Evolutionary conservation across 2,888 invertebrate genomes (phyloP).

Genomic region (Scaptomyza polygonia): DNA sequence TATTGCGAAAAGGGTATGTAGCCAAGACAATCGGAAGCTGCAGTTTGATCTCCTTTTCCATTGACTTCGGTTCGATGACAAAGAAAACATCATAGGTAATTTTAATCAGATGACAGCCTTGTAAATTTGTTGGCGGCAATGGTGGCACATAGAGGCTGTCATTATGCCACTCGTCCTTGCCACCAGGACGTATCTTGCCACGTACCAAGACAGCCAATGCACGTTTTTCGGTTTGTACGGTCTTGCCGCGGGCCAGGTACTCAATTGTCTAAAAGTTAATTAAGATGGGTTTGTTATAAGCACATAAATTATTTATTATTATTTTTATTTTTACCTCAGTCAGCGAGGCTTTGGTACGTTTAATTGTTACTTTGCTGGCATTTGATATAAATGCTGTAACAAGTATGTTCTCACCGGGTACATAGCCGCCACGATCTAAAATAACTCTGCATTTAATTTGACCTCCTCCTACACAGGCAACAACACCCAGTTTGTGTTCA

Average conservation of each 20-base stretch:
- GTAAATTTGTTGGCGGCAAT: conserved; percentile 95
- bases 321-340: no score
- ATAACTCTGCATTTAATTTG: conserved; percentile 93
- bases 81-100: conserved; percentile 97
- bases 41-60: conserved; percentile 95
- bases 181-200: conserved; percentile 92
- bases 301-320: no score
- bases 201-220: conserved; percentile 91
- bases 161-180: conserved; percentile 93
- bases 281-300: background rate
- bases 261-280: conserved; percentile 89
- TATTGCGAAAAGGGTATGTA: conserved; percentile 92
- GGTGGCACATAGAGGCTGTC: conserved; percentile 96
- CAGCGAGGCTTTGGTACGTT: conserved; percentile 93
- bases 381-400: conserved; percentile 94
- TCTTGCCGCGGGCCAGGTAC: conserved; percentile 93
- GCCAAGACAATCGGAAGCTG: conserved; percentile 96
- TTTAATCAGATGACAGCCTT: conserved; percentile 96
- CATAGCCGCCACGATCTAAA: conserved; percentile 96
- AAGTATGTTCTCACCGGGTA: conserved; percentile 96
- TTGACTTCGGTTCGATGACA: conserved; percentile 94
- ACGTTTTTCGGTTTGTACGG: conserved; percentile 93
- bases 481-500: conserved; percentile 94
- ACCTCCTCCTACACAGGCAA: conserved; percentile 93
- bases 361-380: conserved; percentile 93